A percentile compares a stretch with the other conserved stretches of the same genome.
Conservation (phyloP, 2,888 invertebrate genomes). For the Marronus borbonicus region DNA sequence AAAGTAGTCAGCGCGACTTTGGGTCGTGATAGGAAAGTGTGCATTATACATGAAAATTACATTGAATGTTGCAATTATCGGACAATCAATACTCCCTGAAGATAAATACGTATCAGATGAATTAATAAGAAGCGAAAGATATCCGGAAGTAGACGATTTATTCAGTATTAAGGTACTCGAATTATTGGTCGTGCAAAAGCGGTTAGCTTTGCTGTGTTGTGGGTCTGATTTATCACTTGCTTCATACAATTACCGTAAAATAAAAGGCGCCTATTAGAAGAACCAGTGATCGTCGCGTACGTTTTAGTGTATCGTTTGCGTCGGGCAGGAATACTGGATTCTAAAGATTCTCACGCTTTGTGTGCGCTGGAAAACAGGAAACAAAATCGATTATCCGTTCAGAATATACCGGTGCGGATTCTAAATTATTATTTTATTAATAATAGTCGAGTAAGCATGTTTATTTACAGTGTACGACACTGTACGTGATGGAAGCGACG, state of each 20-base stretch:
- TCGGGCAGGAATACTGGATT: conserved; percentile 23
- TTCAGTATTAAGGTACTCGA: background rate
- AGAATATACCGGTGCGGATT: conserved; percentile 37
- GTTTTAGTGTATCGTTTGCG: conserved; percentile 26
- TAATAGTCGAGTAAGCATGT: conserved; percentile 18
- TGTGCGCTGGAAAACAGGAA: conserved; percentile 51
- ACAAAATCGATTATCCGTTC: conserved; percentile 53
- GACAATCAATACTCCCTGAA: background rate
- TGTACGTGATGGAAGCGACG: background rate
- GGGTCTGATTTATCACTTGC: conserved; percentile 28
- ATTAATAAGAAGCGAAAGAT: conserved; percentile 16
- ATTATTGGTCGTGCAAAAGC: conserved; percentile 21
- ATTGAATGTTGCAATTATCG: background rate
- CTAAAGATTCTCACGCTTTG: conserved; percentile 39
- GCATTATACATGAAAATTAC: no score
- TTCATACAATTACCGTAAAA: conserved; percentile 31
- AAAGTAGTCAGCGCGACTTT: no score
- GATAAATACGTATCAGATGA: background rate
- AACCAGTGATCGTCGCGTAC: conserved; percentile 6
- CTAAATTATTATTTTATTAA: conserved; percentile 40
- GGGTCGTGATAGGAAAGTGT: no score
- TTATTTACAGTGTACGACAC: conserved; percentile 1
- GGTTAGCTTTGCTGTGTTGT: conserved; percentile 19
- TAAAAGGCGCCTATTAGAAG: conserved; percentile 41
- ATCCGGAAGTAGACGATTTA: conserved; percentile 24